Evolutionary conservation across 1,140 invertebrate species (phyloP).

Genomic region (Pseudomyrmex pallidus): DNA sequence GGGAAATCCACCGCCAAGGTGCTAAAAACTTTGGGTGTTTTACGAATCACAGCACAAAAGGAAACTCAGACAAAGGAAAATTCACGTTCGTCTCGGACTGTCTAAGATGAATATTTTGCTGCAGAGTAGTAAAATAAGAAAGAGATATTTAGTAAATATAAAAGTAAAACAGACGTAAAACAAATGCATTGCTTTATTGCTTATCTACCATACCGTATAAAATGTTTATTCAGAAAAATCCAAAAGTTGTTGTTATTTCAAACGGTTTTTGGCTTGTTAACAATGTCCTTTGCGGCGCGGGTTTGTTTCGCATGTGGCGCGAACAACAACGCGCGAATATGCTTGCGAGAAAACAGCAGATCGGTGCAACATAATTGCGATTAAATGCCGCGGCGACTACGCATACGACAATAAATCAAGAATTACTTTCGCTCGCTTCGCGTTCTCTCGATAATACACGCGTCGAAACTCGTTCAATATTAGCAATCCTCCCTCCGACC

Average conservation of each 20-base stretch:
- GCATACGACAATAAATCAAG: constrained; percentile 63
- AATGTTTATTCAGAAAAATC: neutral
- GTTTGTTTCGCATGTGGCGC: neutral
- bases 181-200: neutral
- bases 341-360: constrained; percentile 27
- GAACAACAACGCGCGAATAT: constrained; percentile 6
- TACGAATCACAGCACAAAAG: neutral
- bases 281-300: neutral
- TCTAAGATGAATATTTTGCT: neutral
- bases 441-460: constrained; percentile 68
- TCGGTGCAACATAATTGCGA: constrained; percentile 58
- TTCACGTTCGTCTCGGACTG: neutral
- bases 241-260: neutral
- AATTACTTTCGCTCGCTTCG: constrained; percentile 65
- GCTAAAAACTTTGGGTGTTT: constrained; percentile 41
- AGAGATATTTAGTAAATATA: constrained; percentile 9
- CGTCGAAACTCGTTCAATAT: constrained; percentile 72
- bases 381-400: constrained; percentile 58
- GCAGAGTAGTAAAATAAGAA: neutral
- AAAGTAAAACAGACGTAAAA: neutral
- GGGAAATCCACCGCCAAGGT: constrained; percentile 21
- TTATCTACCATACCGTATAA: neutral
- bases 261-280: neutral
- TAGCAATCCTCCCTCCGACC: constrained; percentile 61
- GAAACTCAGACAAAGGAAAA: constrained; percentile 6